Percentiles rank a stretch among this genome's conserved stretches.
These are phyloP conservation scores for Ictalurus punctatus DNA, from an alignment of 2,113 vertebrate species.

Conservation along the genomic window DNA sequence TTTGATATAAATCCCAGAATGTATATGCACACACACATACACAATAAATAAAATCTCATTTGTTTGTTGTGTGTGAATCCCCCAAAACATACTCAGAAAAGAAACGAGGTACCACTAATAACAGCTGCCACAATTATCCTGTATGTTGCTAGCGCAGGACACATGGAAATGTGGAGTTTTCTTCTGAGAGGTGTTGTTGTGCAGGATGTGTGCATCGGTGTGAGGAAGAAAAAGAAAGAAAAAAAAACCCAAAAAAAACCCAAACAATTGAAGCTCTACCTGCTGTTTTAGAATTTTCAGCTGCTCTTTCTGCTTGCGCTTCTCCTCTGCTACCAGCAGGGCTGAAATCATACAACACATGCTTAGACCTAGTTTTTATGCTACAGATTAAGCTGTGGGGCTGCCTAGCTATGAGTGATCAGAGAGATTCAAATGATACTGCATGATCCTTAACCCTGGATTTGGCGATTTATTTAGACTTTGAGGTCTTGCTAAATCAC, in stretches of 20 bases:
- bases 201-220: background rate
- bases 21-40: background rate
- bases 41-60: background rate
- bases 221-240: background rate
- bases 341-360: slow-evolving; percentile 73
- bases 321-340: slow-evolving; percentile 92
- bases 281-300: slow-evolving; percentile 96
- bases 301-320: slow-evolving; percentile 91
- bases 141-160: background rate
- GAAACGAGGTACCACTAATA: background rate
- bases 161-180: background rate
- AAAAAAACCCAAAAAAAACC: background rate
- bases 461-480: background rate
- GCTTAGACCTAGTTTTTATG: background rate
- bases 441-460: background rate
- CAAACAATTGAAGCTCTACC: slow-evolving; percentile 68
- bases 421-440: no score
- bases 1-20: background rate
- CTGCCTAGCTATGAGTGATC: no score
- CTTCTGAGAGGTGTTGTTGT: background rate
- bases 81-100: background rate
- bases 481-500: background rate
- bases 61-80: background rate
- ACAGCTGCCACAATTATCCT: background rate
- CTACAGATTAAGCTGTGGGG: background rate